phyloP scores from a whole-genome alignment of 2,113 vertebrate species.

The Mungos mungo region DNA sequence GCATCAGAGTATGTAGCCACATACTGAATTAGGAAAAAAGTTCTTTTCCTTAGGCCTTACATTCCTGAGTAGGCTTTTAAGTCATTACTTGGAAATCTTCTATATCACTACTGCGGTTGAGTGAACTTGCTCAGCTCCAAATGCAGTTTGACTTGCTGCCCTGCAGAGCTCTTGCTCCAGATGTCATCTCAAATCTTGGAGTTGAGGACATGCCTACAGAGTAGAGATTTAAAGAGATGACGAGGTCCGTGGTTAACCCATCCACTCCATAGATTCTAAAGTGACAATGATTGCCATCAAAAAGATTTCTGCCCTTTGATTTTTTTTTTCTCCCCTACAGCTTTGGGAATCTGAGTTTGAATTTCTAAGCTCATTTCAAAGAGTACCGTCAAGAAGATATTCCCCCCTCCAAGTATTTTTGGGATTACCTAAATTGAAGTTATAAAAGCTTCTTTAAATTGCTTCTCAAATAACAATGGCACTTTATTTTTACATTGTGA shows the following conservation, averaged over 20 bases:
- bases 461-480: background rate
- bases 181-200: background rate
- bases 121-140: background rate
- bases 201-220: background rate
- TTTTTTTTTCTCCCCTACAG: background rate
- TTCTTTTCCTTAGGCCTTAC: background rate
- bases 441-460: background rate
- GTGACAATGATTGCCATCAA: background rate
- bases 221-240: background rate
- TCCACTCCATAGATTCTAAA: background rate
- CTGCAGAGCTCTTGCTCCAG: background rate
- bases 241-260: background rate
- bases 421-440: background rate
- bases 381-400: background rate
- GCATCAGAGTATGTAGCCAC: background rate
- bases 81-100: background rate
- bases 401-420: background rate
- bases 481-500: slow-evolving; percentile 29
- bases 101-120: background rate
- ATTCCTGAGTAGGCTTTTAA: background rate
- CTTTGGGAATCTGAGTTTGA: background rate
- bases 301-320: background rate
- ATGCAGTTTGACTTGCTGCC: no score
- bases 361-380: background rate
- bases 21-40: background rate